Evolutionary conservation across 2,888 invertebrate genomes (phyloP).

Genomic region (Eledone cirrhosa): DNA sequence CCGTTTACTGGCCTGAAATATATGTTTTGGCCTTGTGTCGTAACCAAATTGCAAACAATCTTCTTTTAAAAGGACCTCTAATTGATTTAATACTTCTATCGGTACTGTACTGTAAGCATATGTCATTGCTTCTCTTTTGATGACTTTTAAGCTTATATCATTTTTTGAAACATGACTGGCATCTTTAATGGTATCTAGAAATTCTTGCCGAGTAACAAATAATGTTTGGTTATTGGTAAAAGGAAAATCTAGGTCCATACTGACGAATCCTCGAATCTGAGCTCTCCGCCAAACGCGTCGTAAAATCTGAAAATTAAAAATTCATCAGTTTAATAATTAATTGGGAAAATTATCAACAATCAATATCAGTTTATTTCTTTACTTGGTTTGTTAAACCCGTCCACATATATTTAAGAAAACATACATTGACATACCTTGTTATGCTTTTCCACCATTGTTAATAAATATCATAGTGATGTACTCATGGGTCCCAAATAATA

Average conservation of each 20-base stretch:
- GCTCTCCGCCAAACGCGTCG: not conserved
- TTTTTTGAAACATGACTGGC: not conserved
- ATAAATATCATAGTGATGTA: no score
- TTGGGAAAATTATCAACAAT: no score
- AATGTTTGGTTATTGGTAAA: not conserved
- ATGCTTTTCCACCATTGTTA: no score
- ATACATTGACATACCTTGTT: no score
- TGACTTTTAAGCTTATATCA: not conserved
- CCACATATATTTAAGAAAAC: no score
- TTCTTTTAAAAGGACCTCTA: not conserved
- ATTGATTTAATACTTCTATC: not conserved
- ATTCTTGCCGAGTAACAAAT: not conserved
- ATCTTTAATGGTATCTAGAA: not conserved
- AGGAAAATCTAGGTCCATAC: not conserved
- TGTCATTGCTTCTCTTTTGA: not conserved
- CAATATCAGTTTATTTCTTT: no score
- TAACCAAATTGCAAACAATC: not conserved
- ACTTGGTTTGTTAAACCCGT: no score
- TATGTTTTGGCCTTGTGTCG: not conserved
- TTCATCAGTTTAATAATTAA: no score
- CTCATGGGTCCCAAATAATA: no score
- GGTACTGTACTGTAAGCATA: not conserved
- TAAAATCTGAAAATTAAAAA: no score
- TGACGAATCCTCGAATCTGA: conserved; percentile 12
- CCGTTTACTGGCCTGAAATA: not conserved